These are phyloP conservation scores for Diaperis boleti DNA, from an alignment of 2,888 invertebrate genomes.

Conservation along the genomic window DNA sequence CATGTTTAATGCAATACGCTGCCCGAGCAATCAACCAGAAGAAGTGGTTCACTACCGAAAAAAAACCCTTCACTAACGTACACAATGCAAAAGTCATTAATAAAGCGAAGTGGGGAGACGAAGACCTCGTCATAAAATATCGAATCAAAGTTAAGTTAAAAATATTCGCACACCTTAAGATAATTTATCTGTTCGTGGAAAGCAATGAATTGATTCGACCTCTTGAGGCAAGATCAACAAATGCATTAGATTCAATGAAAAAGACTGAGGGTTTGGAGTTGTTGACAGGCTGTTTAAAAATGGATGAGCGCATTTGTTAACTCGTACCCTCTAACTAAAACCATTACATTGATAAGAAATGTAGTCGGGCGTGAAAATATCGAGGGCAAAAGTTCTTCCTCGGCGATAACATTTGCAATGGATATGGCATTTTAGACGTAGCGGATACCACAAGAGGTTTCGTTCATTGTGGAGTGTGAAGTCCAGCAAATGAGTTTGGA, in stretches of 20 bases:
- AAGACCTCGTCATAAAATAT: background rate
- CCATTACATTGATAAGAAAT: constrained; percentile 58
- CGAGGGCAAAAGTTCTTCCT: constrained; percentile 50
- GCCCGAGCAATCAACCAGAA: constrained; percentile 59
- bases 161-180: background rate
- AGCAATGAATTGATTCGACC: constrained; percentile 18
- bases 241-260: constrained; percentile 47
- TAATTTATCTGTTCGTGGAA: constrained; percentile 23
- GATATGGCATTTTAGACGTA: constrained; percentile 50
- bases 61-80: constrained; percentile 31
- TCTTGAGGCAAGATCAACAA: constrained; percentile 45
- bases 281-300: constrained; percentile 59
- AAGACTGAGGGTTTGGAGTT: constrained; percentile 47
- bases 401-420: constrained; percentile 62
- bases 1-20: constrained; percentile 64
- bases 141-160: background rate
- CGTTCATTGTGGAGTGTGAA: constrained; percentile 11
- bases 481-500: constrained; percentile 14
- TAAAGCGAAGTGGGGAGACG: background rate
- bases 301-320: constrained; percentile 59
- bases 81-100: constrained; percentile 26
- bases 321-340: constrained; percentile 44
- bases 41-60: constrained; percentile 46
- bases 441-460: constrained; percentile 27
- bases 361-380: constrained; percentile 54